Evolutionary conservation across 2,888 invertebrate species (phyloP).

Genomic region (Anthophora plumipes): DNA sequence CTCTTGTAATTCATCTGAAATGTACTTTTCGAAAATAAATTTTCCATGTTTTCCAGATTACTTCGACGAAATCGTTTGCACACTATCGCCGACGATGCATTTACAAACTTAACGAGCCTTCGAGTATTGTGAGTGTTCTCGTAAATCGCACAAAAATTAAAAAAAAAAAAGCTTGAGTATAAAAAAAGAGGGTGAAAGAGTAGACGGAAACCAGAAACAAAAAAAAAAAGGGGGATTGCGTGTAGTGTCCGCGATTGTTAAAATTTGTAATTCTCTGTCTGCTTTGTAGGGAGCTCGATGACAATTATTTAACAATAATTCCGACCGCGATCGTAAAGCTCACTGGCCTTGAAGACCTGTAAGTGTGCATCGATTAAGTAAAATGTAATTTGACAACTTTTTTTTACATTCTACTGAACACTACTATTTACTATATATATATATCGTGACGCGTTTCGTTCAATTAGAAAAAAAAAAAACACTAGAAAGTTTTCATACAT

Average conservation of each 20-base stretch:
- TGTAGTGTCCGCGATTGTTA: slow-evolving; percentile 35
- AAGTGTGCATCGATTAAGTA: slow-evolving; percentile 85
- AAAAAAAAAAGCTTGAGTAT: slow-evolving; percentile 2
- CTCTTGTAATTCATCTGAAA: background rate
- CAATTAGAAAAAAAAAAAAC: too few relatives aligned
- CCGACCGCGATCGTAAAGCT: slow-evolving; percentile 91
- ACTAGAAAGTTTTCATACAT: background rate
- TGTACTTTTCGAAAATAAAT: background rate
- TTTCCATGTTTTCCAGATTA: slow-evolving; percentile 87
- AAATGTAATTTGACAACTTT: slow-evolving; percentile 67
- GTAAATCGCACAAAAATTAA: slow-evolving; percentile 22
- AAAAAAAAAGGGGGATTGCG: slow-evolving; percentile 27
- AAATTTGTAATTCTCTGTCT: slow-evolving; percentile 51
- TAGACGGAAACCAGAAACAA: background rate
- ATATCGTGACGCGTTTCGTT: background rate
- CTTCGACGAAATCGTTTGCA: slow-evolving; percentile 94
- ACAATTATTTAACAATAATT: slow-evolving; percentile 90
- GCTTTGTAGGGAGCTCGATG: slow-evolving; percentile 90
- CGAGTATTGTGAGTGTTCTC: slow-evolving; percentile 92
- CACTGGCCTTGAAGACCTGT: slow-evolving; percentile 93
- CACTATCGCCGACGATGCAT: slow-evolving; percentile 91
- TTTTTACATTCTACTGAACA: slow-evolving; percentile 51
- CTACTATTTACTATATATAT: slow-evolving; percentile 22
- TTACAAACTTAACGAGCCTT: slow-evolving; percentile 91
- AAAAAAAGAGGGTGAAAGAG: background rate